phyloP scores from a whole-genome alignment of 1,140 invertebrate genomes.

The Drosophila ogumai region DNA sequence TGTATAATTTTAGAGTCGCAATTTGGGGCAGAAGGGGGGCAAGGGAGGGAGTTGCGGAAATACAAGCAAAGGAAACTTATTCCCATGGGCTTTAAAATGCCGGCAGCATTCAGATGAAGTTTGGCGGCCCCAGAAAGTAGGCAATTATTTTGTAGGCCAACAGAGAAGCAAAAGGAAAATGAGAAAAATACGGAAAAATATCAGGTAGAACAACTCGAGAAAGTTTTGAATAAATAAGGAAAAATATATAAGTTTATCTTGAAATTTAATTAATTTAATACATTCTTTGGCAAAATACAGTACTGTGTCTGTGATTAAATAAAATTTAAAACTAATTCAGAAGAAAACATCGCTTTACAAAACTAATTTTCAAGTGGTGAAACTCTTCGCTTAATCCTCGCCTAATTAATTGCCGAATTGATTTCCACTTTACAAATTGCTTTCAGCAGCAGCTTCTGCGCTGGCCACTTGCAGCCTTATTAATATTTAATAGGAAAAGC shows the following conservation, averaged over 20 bases:
- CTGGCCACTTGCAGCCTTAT: constrained; percentile 28
- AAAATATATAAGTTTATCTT: not conserved
- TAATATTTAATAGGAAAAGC: constrained; percentile 50
- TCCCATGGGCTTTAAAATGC: constrained; percentile 22
- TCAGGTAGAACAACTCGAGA: not conserved
- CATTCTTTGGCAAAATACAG: no score
- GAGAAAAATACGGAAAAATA: not conserved
- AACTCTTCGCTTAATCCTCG: not conserved
- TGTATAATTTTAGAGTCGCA: constrained; percentile 70
- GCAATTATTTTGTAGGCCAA: constrained; percentile 41
- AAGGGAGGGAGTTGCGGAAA: not conserved
- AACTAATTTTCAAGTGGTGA: not conserved
- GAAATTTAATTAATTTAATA: not conserved
- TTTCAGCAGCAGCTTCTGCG: constrained; percentile 8
- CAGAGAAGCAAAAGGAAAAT: not conserved
- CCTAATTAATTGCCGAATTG: constrained; percentile 28
- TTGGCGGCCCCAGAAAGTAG: constrained; percentile 12
- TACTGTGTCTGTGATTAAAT: no score
- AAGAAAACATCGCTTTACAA: not conserved
- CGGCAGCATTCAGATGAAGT: constrained; percentile 25
- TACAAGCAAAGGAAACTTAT: constrained; percentile 26
- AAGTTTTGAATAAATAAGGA: not conserved
- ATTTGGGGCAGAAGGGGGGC: not conserved
- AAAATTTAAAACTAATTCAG: no score
- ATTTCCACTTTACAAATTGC: constrained; percentile 7